Evolutionary conservation across 2,888 invertebrate genomes (phyloP), one percentile per base, ranked within the genome.

Genomic region (Meghimatium bilineatum): DNA sequence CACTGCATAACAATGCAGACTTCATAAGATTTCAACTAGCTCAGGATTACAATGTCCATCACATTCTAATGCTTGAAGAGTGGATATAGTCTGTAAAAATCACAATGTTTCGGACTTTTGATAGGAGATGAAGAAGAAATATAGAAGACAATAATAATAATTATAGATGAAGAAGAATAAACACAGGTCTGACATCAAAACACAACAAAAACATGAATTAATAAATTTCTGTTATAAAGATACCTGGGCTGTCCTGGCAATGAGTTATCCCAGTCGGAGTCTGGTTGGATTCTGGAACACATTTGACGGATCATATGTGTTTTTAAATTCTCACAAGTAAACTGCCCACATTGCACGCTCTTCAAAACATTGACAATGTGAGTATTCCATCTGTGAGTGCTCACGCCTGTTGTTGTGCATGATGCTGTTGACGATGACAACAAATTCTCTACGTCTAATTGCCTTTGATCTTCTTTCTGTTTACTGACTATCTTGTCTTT

Each of bases 401-500:
- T 17, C 20, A 20, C 20, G 3, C 60, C n/a, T 23, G 23, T 5
- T 23, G 56, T 1, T 52, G 52, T 67, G 26, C 26, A 32, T 20
- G 66, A 14, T 17, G 17, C 36, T 23, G 44, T 26, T 38, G 52
- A 52, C 29, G 66, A 26, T 44, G 38, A 78, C 29, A 49, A 29
- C 20, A 78, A n/a, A 52, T 49, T 66, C 52, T 76, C 26, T 20
- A 90, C 17, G 85, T 90, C 90, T 78, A 86, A 83, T 52, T 87
- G 80, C 76, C 91, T 84, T 78, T 89, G 87, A 52, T 83, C 80
- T 78, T 91, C 91, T 49, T 88, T 87, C 82, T 88, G 86, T 75
- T 89, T 88, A 63, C 86, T 87, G 38, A 85, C 83, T 32, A 92
- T 89, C 3, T 85, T 87, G 76, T 91, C 91, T 56, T 82, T 88